phyloP scores from a whole-genome alignment of 2,797 vertebrate species.

The Sebastes reedi region DNA sequence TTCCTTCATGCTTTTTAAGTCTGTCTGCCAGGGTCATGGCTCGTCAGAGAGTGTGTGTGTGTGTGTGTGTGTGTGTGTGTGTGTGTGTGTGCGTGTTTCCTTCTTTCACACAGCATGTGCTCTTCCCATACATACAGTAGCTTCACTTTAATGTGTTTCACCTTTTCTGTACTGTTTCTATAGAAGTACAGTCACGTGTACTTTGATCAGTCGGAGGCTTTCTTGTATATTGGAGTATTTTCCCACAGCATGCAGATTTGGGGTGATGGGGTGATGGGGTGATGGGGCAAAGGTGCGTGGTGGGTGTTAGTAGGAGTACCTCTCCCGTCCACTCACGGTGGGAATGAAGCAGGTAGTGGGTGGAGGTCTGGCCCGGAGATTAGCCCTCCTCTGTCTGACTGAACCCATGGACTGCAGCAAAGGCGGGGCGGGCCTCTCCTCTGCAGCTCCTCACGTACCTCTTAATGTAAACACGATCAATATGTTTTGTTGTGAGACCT shows the following conservation, averaged over 20 bases:
- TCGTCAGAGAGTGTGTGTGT: constrained; percentile 29
- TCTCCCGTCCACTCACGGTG: constrained; percentile 66
- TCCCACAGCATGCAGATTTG: constrained; percentile 47
- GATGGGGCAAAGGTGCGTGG: constrained; percentile 11
- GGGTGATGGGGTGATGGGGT: neutral
- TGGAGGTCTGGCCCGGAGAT: constrained; percentile 67
- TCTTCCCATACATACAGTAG: neutral
- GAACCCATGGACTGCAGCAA: constrained; percentile 66
- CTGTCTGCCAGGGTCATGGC: constrained; percentile 27
- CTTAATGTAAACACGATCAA: constrained; percentile 85
- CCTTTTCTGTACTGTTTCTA: constrained; percentile 18
- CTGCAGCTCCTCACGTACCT: constrained; percentile 63
- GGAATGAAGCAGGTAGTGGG: constrained; percentile 64
- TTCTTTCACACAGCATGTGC: neutral
- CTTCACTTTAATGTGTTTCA: neutral
- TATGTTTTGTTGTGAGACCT: constrained; percentile 76
- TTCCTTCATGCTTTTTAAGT: constrained; percentile 52
- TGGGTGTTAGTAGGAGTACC: constrained; percentile 59
- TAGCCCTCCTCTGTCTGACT: constrained; percentile 66
- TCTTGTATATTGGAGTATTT: constrained; percentile 27
- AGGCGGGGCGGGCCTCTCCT: constrained; percentile 66
- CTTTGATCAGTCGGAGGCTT: neutral
- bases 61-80: neutral
- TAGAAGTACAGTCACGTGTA: neutral
- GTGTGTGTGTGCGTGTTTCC: neutral